These are phyloP conservation scores for Procambarus virginalis DNA, from an alignment of 1,140 invertebrate genomes.

Conservation along the genomic window DNA sequence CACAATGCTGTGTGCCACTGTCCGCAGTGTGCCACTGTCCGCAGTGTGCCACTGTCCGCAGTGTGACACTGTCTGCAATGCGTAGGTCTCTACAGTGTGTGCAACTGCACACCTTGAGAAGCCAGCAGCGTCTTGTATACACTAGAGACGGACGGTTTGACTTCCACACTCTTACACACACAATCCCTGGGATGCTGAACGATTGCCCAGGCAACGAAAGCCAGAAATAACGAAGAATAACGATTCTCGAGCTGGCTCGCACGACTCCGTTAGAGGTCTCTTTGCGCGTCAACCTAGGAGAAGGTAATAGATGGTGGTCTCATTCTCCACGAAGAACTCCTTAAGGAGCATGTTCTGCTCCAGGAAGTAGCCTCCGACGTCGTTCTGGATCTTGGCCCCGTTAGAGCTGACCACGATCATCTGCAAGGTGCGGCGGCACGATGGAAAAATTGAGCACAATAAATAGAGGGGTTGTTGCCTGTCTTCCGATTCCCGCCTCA, in stretches of 20 bases:
- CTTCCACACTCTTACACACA: slow-evolving; percentile 5
- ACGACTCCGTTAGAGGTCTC: slow-evolving; percentile 6
- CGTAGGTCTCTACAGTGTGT: neutral
- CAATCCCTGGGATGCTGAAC: neutral
- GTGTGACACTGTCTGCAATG: neutral
- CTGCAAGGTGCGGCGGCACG: slow-evolving; percentile 1
- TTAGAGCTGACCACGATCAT: slow-evolving; percentile 60
- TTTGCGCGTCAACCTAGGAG: slow-evolving; percentile 56
- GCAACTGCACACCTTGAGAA: neutral
- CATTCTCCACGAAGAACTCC: slow-evolving; percentile 33
- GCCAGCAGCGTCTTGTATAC: neutral
- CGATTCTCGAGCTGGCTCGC: slow-evolving; percentile 15
- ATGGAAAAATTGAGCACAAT: neutral
- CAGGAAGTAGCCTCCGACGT: slow-evolving; percentile 60
- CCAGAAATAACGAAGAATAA: slow-evolving; percentile 59
- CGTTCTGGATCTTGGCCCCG: slow-evolving; percentile 31
- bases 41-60: neutral
- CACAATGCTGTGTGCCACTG: neutral
- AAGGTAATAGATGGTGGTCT: slow-evolving; percentile 3
- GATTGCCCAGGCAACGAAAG: slow-evolving; percentile 55
- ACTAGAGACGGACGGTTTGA: neutral
- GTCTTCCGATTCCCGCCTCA: no score
- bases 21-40: neutral
- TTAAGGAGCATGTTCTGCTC: slow-evolving; percentile 61
- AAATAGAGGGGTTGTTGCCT: neutral